Evolutionary conservation across 2,888 invertebrate genomes (phyloP), one percentile per base, ranked within the genome.

Genomic region (Galerucella pusilla): DNA sequence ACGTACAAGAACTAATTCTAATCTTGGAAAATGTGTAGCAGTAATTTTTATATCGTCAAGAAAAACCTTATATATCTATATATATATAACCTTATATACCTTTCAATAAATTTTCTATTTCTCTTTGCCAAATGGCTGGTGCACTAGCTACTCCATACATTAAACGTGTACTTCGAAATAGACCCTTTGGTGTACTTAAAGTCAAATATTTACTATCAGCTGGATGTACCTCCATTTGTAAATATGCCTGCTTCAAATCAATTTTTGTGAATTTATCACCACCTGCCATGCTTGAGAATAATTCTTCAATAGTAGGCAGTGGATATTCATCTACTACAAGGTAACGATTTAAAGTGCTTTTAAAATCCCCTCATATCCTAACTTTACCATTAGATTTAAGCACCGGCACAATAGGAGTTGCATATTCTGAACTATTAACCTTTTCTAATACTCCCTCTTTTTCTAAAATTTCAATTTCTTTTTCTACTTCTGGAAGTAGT

Each of bases 101-200:
- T 64, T 75, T 35, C 12, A 65, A 42, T 42, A 83, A 59, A 57
- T 81, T 79, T 72, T 85, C 82, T 71, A 86, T 84, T 69, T 69
- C 52, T 11, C 75, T 54, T 71, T 79, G 80, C 74, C 71, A 79
- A 54, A 78, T 75, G 20, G 61, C 74, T 20, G 77, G 80, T 16
- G 76, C 76, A 63, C 59, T 65, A 5, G 85, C 82, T 7, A 86
- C 74, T 5, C 85, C 86, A 75, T 82, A 85, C 80, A 83, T 80
- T 60, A 86, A 70, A 20, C 85, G 75, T 14, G 80, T 85, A 67
- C 81, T 81, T 71, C 81, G 77, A 75, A 79, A 86, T 16, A 86
- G 70, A 4, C 85, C 86, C 71, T 84, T 84, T 70, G 84, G 85
- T 3, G 85, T 86, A 75, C 74, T 85, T 68, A 86, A 78, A 4